Percentiles rank a stretch among this genome's conserved stretches.
These are phyloP conservation scores for Lepidocyrtinus sp. DNA, from an alignment of 2,888 invertebrate species.

Conservation along the genomic window DNA sequence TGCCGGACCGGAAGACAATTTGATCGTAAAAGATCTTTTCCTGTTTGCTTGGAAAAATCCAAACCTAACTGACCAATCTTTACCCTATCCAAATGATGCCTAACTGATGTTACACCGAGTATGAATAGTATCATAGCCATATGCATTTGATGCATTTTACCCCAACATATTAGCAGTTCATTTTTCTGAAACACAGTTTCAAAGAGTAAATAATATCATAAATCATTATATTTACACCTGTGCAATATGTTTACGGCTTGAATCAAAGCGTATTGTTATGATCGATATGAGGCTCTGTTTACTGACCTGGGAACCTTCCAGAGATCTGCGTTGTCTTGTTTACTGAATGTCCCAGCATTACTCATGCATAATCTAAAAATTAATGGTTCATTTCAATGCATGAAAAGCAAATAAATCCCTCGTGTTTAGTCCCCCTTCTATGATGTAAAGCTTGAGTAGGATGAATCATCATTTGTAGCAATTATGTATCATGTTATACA, in stretches of 20 bases:
- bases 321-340: background rate
- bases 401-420: background rate
- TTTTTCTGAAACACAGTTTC: background rate
- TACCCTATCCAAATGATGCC: background rate
- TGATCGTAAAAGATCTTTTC: constrained; percentile 58
- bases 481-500: too few species aligned
- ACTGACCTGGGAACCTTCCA: too few species aligned
- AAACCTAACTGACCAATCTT: background rate
- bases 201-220: too few species aligned
- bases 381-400: background rate
- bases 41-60: constrained; percentile 26
- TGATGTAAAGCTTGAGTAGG: background rate
- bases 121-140: background rate
- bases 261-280: too few species aligned
- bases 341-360: background rate
- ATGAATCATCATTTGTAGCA: background rate
- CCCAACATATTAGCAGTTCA: background rate
- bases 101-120: background rate
- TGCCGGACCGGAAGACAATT: constrained; percentile 57
- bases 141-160: background rate
- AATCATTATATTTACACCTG: too few species aligned
- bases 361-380: background rate
- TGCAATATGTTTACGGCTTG: too few species aligned
- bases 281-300: too few species aligned
- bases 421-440: background rate